Evolutionary conservation across 2,113 vertebrate species (phyloP).

Genomic region (Otus sunia): DNA sequence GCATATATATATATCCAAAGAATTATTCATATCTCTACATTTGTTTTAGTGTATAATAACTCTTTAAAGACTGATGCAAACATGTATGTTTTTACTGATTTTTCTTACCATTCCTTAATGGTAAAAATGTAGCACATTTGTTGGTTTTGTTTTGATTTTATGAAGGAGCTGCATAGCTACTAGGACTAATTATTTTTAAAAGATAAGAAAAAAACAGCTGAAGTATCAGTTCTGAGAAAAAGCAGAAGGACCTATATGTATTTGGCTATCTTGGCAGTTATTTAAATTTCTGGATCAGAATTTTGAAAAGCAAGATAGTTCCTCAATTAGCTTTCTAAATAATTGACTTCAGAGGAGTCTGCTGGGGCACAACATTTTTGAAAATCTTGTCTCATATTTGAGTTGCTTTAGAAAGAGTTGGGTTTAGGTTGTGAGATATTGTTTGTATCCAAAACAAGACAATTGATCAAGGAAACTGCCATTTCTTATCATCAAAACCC

Average conservation of each 20-base stretch:
- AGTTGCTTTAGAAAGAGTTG: not conserved
- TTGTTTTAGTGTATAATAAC: not conserved
- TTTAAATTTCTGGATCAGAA: not conserved
- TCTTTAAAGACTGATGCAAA: not conserved
- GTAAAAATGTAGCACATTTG: not conserved
- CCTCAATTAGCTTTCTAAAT: not conserved
- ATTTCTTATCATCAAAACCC: not conserved
- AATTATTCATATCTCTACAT: not conserved
- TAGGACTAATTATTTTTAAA: not conserved
- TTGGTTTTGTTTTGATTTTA: not conserved
- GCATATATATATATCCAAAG: not conserved
- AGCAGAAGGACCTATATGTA: not conserved
- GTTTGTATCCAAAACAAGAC: not conserved
- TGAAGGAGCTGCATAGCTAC: not conserved
- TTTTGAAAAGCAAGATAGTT: not conserved
- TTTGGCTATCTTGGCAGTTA: not conserved
- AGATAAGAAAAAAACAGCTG: not conserved
- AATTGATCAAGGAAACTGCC: not conserved
- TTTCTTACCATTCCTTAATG: not conserved
- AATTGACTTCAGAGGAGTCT: not conserved
- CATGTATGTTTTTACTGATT: not conserved
- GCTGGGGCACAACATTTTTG: not conserved
- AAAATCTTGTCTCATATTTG: not conserved
- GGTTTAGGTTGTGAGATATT: not conserved
- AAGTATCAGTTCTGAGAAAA: not conserved